Evolutionary conservation across 2,888 invertebrate species (phyloP), one percentile per base, ranked within the genome.

Genomic region (Limnephilus rhombicus): DNA sequence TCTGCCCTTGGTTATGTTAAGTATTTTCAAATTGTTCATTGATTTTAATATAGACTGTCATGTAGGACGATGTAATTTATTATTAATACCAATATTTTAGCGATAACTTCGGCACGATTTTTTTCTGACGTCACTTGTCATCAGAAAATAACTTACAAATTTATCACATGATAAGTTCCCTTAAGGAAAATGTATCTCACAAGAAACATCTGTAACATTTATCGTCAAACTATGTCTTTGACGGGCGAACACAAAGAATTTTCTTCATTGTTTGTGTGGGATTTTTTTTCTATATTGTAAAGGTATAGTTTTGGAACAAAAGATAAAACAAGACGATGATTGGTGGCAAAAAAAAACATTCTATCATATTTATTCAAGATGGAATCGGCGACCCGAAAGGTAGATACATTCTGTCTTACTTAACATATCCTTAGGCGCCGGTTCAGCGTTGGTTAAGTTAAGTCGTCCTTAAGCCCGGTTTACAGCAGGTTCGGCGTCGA

Each of bases 311-410:
- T 34, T 45, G n/a, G 49, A 86, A 49, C 12, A 37, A 41, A 34
- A 37, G 31, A 37, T 31, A 85, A 18, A 5, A 85, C 2, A 24
- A 12, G 85, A 24, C 18, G 18, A 49, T 18, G 96, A 97, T 93
- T 98, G 99, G 98, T 98, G 98, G 97, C 97, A 98, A 94, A 97
- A 97, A 15, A 97, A 97, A 1, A 96, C 97, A 24, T 97, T 98
- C 94, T 98, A 99, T 95, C 98, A 98, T 95, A 97, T 98, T 89
- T 98, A 98, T 94, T 97, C 98, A 0, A 96, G 98, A 98, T 95
- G 98, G 98, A 0, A 95, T 98, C 31, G 97, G 97, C 2, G 97
- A 97, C 94, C 94, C 97, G 2, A 96, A 96, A 87, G 91, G 91
- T 90, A 89, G 49, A 68, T 68, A 82, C 49, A 49, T 53, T 53